These are phyloP conservation scores for Oryzias javanicus DNA, from an alignment of 2,113 vertebrate genomes.

Conservation along the genomic window DNA sequence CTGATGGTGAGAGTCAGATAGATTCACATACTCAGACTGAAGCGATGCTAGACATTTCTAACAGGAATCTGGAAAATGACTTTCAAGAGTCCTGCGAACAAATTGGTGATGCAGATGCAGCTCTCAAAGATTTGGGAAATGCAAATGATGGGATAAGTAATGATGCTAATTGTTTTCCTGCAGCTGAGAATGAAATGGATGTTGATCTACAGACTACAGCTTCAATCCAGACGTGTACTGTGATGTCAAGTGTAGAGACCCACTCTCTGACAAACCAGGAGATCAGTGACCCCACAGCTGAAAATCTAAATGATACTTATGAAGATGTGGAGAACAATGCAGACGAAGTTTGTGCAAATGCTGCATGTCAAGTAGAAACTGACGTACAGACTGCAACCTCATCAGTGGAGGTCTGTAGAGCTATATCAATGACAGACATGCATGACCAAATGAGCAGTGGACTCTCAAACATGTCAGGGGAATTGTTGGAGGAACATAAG, in stretches of 20 bases:
- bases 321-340: not conserved
- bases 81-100: not conserved
- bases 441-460: slow-evolving; percentile 6
- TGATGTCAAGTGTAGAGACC: slow-evolving; percentile 1
- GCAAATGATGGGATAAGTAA: slow-evolving; percentile 7
- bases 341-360: not conserved
- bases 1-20: not conserved
- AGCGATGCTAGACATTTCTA: no score
- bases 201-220: slow-evolving; percentile 9
- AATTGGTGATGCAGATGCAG: slow-evolving; percentile 3
- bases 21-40: no score
- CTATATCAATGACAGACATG: not conserved
- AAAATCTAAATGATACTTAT: not conserved
- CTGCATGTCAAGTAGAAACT: slow-evolving; percentile 18
- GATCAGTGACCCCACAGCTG: not conserved
- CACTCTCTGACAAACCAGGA: slow-evolving; percentile 5
- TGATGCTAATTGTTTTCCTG: not conserved
- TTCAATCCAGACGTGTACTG: not conserved
- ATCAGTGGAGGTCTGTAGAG: slow-evolving; percentile 11
- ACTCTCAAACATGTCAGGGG: not conserved
- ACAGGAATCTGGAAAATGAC: not conserved
- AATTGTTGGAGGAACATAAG: not conserved
- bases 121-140: not conserved
- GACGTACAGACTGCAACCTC: slow-evolving; percentile 1
- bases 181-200: slow-evolving; percentile 17